Percentiles rank a stretch among this genome's conserved stretches.
Conservation (phyloP, 2,113 vertebrate genomes). For the Gyps fulvus region DNA sequence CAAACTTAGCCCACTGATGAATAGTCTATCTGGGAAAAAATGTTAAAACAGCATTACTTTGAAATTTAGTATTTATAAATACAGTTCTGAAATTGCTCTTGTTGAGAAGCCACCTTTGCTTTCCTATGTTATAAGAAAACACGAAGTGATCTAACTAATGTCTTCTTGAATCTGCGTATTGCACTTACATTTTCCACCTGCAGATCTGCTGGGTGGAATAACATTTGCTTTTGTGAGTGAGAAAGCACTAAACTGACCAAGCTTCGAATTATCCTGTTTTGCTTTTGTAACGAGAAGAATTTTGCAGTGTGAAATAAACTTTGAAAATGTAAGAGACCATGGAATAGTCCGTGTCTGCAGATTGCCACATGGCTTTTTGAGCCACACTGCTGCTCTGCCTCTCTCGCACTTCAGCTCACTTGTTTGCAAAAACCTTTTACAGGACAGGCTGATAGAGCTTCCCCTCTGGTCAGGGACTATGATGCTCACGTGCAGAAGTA, state of each 20-base stretch:
- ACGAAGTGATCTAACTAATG: not conserved
- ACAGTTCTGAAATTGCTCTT: not conserved
- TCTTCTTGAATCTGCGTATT: not conserved
- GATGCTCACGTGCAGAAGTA: not conserved
- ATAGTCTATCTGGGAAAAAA: not conserved
- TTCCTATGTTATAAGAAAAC: not conserved
- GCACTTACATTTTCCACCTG: not conserved
- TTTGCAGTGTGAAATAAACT: conserved; percentile 51
- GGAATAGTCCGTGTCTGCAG: not conserved
- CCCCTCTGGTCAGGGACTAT: not conserved
- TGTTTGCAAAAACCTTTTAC: not conserved
- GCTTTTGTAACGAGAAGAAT: conserved; percentile 1
- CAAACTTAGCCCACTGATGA: not conserved
- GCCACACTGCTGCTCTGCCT: not conserved
- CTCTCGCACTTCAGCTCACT: not conserved
- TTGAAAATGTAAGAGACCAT: not conserved
- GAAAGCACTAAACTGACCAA: not conserved
- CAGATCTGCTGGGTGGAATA: not conserved
- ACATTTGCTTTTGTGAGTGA: not conserved
- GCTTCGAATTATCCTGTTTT: not conserved
- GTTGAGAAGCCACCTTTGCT: not conserved
- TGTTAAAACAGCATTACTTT: not conserved
- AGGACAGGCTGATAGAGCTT: not conserved
- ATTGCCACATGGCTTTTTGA: not conserved
- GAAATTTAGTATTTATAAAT: not conserved